Evolutionary conservation across 1,140 invertebrate genomes (phyloP).

Genomic region (Vanessa tameamea): DNA sequence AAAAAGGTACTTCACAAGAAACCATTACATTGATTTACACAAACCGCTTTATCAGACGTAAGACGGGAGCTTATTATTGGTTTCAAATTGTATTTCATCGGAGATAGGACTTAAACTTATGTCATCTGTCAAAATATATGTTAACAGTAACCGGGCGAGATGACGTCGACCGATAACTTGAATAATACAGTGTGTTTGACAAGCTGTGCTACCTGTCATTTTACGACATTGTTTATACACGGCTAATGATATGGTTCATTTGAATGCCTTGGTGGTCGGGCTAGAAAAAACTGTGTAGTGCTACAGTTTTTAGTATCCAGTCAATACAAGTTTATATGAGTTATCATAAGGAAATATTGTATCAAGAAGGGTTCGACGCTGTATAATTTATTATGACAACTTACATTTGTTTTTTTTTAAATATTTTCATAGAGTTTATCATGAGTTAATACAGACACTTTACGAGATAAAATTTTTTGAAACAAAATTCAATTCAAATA

Average conservation of each 20-base stretch:
- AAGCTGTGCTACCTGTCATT: slow-evolving; percentile 68
- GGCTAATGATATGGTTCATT: slow-evolving; percentile 72
- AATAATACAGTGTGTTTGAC: slow-evolving; percentile 68
- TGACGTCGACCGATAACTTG: slow-evolving; percentile 38
- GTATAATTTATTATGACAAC: neutral
- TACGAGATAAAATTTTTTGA: no score
- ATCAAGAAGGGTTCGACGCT: neutral
- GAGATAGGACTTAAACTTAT: slow-evolving; percentile 74
- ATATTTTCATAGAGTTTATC: no score
- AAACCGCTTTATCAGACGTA: slow-evolving; percentile 62
- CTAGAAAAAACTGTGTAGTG: slow-evolving; percentile 44
- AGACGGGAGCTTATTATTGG: slow-evolving; percentile 78
- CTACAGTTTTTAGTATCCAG: slow-evolving; percentile 1
- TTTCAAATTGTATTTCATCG: slow-evolving; percentile 74
- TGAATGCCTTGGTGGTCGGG: slow-evolving; percentile 73
- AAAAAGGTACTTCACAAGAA: slow-evolving; percentile 37
- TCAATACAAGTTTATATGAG: neutral
- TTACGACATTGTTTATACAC: slow-evolving; percentile 71
- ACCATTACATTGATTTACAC: slow-evolving; percentile 68
- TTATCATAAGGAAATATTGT: neutral
- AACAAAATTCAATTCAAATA: no score
- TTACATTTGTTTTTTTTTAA: no score
- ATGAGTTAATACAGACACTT: no score
- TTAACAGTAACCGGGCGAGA: slow-evolving; percentile 65
- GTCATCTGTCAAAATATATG: slow-evolving; percentile 80